These are phyloP conservation scores for Sebastes glaucus DNA, from an alignment of 2,797 vertebrate genomes.

Conservation along the genomic window DNA sequence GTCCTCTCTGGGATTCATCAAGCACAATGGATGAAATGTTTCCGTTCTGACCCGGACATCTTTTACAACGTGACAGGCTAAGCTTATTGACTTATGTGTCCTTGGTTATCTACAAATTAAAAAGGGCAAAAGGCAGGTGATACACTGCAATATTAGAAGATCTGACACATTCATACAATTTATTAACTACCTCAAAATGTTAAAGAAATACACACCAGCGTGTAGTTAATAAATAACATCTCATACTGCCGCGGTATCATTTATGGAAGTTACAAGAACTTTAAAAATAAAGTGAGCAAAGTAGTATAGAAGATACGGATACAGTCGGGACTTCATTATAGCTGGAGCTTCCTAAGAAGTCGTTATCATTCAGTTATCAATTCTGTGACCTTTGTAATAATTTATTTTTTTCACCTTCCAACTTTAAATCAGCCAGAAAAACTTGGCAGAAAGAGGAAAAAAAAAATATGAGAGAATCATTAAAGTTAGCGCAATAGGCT, in stretches of 20 bases:
- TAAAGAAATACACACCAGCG: neutral
- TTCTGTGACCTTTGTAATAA: constrained; percentile 49
- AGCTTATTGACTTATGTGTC: neutral
- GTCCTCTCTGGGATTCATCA: neutral
- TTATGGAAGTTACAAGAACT: neutral
- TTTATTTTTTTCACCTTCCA: constrained; percentile 52
- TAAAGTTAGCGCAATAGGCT: constrained; percentile 32
- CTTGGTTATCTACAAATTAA: neutral
- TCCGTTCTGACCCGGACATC: neutral
- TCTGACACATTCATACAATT: neutral
- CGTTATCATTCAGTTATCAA: constrained; percentile 21
- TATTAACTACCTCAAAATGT: neutral
- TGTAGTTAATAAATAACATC: neutral
- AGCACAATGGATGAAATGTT: neutral
- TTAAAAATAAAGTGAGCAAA: neutral
- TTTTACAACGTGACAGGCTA: neutral
- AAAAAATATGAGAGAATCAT: constrained; percentile 43
- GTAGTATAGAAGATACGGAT: neutral
- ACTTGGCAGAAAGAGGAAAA: constrained; percentile 16
- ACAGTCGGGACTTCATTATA: neutral
- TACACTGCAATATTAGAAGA: neutral
- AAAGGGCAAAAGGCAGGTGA: neutral
- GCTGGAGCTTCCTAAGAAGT: constrained; percentile 3
- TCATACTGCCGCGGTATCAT: neutral
- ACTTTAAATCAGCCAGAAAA: constrained; percentile 55